Conservation (phyloP, 1,140 invertebrate species). For the Mesaphorura yosii region DNA sequence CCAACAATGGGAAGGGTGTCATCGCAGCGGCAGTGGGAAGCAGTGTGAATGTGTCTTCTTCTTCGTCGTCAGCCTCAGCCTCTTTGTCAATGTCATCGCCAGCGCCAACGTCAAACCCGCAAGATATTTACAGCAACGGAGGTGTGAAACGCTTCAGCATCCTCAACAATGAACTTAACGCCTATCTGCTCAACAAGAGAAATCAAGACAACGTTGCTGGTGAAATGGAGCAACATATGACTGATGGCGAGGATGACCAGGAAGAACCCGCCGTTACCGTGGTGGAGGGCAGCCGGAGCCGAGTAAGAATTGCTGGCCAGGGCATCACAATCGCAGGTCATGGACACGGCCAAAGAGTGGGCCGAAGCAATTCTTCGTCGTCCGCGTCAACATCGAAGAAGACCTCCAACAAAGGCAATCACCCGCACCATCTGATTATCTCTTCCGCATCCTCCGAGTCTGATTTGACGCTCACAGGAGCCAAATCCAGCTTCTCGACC, state of each 20-base stretch:
- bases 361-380: slow-evolving; percentile 2
- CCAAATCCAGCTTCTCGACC: slow-evolving; percentile 2
- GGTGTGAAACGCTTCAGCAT: slow-evolving; percentile 49
- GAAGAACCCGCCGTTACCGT: slow-evolving; percentile 39
- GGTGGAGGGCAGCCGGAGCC: slow-evolving; percentile 35
- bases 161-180: slow-evolving; percentile 70
- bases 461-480: slow-evolving; percentile 5
- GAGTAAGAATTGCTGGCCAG: slow-evolving; percentile 27
- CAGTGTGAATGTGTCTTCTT: background rate
- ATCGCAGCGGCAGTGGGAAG: background rate
- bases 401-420: background rate
- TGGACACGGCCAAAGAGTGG: background rate
- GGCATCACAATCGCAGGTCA: slow-evolving; percentile 21
- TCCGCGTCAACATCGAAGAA: too few species aligned
- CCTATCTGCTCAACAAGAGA: slow-evolving; percentile 57
- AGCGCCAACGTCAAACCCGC: too few species aligned
- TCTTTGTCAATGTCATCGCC: background rate
- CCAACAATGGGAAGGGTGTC: background rate
- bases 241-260: slow-evolving; percentile 20
- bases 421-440: background rate
- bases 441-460: background rate
- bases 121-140: slow-evolving; percentile 7
- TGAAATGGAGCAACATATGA: too few species aligned
- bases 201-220: slow-evolving; percentile 3
- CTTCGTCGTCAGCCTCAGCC: too few species aligned